These are phyloP conservation scores for Lagopus leucura DNA, from an alignment of 2,113 vertebrate species.

Conservation along the genomic window DNA sequence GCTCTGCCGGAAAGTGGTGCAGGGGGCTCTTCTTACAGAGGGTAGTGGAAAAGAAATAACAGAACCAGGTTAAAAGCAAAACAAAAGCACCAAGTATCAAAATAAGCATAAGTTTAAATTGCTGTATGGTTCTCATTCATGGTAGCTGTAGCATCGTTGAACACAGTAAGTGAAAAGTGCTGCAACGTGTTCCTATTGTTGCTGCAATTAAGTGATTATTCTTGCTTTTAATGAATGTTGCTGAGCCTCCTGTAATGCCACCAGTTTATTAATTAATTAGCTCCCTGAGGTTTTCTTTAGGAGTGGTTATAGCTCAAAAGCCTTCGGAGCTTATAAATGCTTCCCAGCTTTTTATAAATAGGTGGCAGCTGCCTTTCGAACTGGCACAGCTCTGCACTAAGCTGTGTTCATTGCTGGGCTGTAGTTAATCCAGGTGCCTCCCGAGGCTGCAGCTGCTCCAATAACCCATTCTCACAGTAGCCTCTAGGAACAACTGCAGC, in stretches of 20 bases:
- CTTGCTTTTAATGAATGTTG: not conserved
- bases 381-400: not conserved
- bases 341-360: not conserved
- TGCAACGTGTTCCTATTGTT: fast-evolving
- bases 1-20: not conserved
- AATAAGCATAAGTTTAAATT: fast-evolving
- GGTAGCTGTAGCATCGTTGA: not conserved
- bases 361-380: not conserved
- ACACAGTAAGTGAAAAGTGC: fast-evolving
- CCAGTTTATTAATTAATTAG: not conserved
- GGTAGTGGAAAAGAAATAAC: not conserved
- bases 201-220: fast-evolving
- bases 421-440: fast-evolving
- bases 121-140: fast-evolving
- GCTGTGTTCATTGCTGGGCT: not conserved
- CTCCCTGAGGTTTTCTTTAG: not conserved
- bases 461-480: not conserved
- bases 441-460: not conserved
- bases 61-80: not conserved
- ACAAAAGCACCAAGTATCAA: no score
- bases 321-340: not conserved
- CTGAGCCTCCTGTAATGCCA: not conserved
- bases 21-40: no score
- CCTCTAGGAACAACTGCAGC: fast-evolving
- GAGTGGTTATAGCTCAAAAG: not conserved